Evolutionary conservation across 2,888 invertebrate species (phyloP).

Genomic region (Stratiomys singularior): DNA sequence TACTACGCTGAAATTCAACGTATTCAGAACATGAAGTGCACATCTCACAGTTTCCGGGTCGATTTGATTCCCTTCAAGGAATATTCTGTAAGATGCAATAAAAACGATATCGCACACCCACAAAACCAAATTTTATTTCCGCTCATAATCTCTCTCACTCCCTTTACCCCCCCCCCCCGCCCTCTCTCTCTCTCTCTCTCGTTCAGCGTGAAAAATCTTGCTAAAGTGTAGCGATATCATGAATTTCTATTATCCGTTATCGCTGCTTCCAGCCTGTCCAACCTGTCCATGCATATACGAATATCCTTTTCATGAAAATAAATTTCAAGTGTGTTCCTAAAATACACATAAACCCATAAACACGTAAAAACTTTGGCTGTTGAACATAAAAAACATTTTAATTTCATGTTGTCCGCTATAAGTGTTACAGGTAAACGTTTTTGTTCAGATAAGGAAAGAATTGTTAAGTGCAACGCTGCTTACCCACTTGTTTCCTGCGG

Average conservation of each 20-base stretch:
- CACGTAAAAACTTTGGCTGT: conserved; percentile 11
- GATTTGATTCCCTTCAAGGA: too few relatives aligned
- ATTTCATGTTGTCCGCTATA: conserved; percentile 4
- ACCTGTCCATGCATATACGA: background rate
- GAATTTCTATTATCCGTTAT: background rate
- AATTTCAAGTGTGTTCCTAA: background rate
- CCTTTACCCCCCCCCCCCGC: background rate
- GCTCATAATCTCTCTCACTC: background rate
- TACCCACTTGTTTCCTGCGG: background rate
- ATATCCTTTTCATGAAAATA: background rate
- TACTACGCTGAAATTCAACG: too few relatives aligned
- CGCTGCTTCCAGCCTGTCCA: background rate
- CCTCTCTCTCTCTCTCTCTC: background rate
- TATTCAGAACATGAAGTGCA: too few relatives aligned
- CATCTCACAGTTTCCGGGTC: too few relatives aligned
- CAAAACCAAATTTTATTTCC: too few relatives aligned
- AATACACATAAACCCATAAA: background rate
- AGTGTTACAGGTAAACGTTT: conserved; percentile 4
- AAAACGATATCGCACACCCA: too few relatives aligned
- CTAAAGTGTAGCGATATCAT: background rate
- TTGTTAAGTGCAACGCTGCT: conserved; percentile 12
- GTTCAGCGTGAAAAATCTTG: background rate
- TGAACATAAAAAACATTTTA: conserved; percentile 4
- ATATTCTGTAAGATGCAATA: too few relatives aligned
- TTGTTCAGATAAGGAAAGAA: background rate